These are phyloP conservation scores for Papilio xuthus DNA, from an alignment of 1,140 invertebrate species.

Conservation along the genomic window DNA sequence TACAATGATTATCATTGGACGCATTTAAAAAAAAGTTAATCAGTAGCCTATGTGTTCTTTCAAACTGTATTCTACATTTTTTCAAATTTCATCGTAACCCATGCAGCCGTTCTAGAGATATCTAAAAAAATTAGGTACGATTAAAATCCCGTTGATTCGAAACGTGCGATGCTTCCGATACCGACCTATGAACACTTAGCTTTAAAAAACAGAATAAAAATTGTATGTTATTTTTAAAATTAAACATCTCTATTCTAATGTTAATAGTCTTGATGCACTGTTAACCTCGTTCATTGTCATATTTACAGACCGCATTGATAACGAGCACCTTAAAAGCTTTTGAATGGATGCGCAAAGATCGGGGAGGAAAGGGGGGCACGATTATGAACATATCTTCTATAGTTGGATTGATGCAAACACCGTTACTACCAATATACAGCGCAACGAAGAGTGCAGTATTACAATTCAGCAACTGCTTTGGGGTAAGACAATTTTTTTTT, in stretches of 20 bases:
- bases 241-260: constrained; percentile 28
- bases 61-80: too few relatives aligned
- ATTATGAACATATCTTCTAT: constrained; percentile 81
- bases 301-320: constrained; percentile 65
- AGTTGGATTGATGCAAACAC: constrained; percentile 76
- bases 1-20: too few relatives aligned
- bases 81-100: too few relatives aligned
- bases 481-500: constrained; percentile 55
- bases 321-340: constrained; percentile 76
- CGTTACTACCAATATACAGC: constrained; percentile 80
- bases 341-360: constrained; percentile 80
- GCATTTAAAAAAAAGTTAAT: too few relatives aligned
- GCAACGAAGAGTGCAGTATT: constrained; percentile 83
- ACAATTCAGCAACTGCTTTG: constrained; percentile 82
- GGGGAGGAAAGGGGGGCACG: constrained; percentile 76
- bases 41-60: too few relatives aligned
- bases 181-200: too few relatives aligned
- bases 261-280: background rate
- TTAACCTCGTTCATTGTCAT: constrained; percentile 21
- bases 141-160: too few relatives aligned
- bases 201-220: too few relatives aligned
- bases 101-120: too few relatives aligned
- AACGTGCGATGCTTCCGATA: too few relatives aligned
- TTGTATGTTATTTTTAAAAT: background rate
- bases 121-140: too few relatives aligned